Conservation (phyloP, 2,113 vertebrate species). For the Corydoras maculifer region DNA sequence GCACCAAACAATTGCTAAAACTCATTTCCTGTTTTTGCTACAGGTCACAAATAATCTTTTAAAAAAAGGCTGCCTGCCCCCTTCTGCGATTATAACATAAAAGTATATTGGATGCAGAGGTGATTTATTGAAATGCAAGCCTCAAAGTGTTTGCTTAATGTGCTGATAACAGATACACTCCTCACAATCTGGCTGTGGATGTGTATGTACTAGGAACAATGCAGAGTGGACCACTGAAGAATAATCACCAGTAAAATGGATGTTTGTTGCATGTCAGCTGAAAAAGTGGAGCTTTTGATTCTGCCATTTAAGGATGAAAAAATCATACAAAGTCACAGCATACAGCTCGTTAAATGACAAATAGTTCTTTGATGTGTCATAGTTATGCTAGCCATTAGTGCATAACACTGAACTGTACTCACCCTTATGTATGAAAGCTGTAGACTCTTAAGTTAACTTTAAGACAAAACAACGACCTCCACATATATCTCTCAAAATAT, state of each 20-base stretch:
- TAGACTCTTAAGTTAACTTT: constrained; percentile 16
- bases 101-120: constrained; percentile 30
- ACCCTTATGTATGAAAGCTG: constrained; percentile 30
- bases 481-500: too few species aligned
- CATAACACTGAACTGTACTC: constrained; percentile 39
- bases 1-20: constrained; percentile 45
- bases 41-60: constrained; percentile 50
- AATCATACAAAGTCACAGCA: constrained; percentile 20
- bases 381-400: constrained; percentile 32
- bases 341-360: constrained; percentile 35
- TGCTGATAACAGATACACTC: constrained; percentile 11
- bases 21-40: constrained; percentile 51
- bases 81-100: constrained; percentile 37
- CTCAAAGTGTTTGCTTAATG: constrained; percentile 7
- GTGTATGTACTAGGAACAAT: constrained; percentile 4
- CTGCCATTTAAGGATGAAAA: background rate
- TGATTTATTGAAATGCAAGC: constrained; percentile 33
- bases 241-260: constrained; percentile 11
- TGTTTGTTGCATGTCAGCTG: constrained; percentile 10
- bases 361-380: constrained; percentile 28
- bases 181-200: background rate
- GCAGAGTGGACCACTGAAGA: background rate
- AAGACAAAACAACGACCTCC: too few species aligned
- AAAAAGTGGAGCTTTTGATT: constrained; percentile 7
- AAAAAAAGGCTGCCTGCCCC: constrained; percentile 23